Base-by-base conservation (phyloP, 2,797 vertebrate species). In the Chaetodon trifasciatus region DNA sequence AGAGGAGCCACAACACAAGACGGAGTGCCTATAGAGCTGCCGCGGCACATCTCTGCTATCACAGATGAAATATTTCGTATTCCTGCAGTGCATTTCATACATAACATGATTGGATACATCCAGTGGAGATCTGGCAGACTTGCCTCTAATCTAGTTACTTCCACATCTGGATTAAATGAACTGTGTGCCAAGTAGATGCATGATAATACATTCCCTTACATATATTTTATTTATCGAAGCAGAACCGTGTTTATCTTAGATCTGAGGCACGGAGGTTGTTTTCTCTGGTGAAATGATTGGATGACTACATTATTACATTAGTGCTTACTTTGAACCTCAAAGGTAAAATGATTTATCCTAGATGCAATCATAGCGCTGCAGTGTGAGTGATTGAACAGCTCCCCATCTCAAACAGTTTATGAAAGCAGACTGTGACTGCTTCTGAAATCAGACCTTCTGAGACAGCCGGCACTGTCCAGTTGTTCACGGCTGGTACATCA, bases 51-150 rank as follows among this genome's bases (percentile, higher is more conserved):
- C 82, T 73, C 79, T 49, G 81, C 86, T 35, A 84, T 90, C 88
- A 42, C 74, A 61, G 67, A 9, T 39, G 39, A 83, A 86, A 78
- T 74, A 88, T 79, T 78, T 73, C 3, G 32, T 78, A 81, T 83
- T 89, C 76, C 77, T 46, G 75, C 76, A 44, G 65, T 81, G 73
- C 64, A 61, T 87, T 92, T 91, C 83, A 86, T 86, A 82, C 77
- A 82, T 88, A 88, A 92, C 81, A n/a, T 79, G 88, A 93, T 88
- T 90, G 74, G 90, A 89, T 83, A 17, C 82, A 92, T 90, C 87
- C 70, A 84, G 73, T 46, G 57, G 60, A 86, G 83, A 88, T 86
- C 65, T 89, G 86, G 87, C 91, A 89, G 70, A 39, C 76, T 49
- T 44, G 56, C 69, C 24, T 73, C 56, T 90, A 91, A 92, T 92